Base-by-base conservation (phyloP, 2,113 vertebrate species). In the Atlantisia rogersi region DNA sequence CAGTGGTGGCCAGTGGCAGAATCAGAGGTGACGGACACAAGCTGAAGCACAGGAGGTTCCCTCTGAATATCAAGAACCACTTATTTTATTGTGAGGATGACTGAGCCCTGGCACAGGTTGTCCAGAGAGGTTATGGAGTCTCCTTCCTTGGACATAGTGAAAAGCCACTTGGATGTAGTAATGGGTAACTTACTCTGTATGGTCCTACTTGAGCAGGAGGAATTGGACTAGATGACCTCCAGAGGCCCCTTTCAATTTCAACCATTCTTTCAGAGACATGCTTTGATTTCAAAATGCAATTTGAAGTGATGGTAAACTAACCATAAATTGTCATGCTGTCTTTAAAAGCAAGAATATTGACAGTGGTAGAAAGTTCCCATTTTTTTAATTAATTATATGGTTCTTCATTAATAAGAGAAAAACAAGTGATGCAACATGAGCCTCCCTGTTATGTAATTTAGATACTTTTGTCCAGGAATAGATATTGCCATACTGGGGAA, bases 181-280 rank as follows among this genome's bases (percentile, higher is more conserved):
- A 35, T 44, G 12, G 15, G 5, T 35, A 62, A 52, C 25, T 1
- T 2, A 16, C 15, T 35, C n/a, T 42, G 18, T 2, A 1, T 67
- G 32, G 9, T 69, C 40, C 46, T 81, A 37, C 58, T 88, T 32
- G 29, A 62, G 53, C 25, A 46, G 68, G 32, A 64, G 50, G 10
- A 21, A 2, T 70, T 73, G 46, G 59, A 68, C 13, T 21, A 71
- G 53, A 29, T 63, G 53, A 62, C 10, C 42, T 77, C 13, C 6
- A 56, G 40, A 58, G 25, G 8, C 59, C 20, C 5, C 42, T 82
- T 78, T 13, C 15, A 40, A 11, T n/a, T 60, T 82, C 60, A 82
- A 0, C 11, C 17, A 16, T 56, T 56, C 60, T 77, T 44, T 77
- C 6, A n/a, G 28, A 50, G 31, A 12, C 18, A 21, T 29, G 28